These are phyloP conservation scores for Oncorhynchus keta DNA, from an alignment of 2,113 vertebrate species.

Conservation along the genomic window DNA sequence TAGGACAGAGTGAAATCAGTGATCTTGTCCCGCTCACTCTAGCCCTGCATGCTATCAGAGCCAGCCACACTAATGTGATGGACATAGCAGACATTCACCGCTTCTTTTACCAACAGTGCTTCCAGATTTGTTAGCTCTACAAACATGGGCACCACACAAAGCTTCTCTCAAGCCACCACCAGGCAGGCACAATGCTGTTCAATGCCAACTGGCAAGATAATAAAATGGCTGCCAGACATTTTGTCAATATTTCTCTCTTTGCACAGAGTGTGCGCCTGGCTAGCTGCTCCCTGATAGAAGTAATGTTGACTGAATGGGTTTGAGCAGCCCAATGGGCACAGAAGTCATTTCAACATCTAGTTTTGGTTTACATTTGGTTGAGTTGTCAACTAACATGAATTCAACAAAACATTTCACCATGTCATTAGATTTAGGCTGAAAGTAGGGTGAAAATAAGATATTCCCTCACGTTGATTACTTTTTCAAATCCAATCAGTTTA, in stretches of 20 bases:
- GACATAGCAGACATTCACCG: conserved; percentile 34
- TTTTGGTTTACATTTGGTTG: too few relatives aligned
- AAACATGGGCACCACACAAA: conserved; percentile 41
- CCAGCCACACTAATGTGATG: conserved; percentile 27
- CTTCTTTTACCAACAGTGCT: conserved; percentile 27
- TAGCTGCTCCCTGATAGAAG: conserved; percentile 68
- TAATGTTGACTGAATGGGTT: conserved; percentile 60
- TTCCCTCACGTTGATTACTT: too few relatives aligned
- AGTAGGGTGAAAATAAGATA: too few relatives aligned
- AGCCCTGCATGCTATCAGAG: conserved; percentile 31
- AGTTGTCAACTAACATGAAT: too few relatives aligned
- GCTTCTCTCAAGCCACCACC: conserved; percentile 36
- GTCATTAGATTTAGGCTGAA: too few relatives aligned
- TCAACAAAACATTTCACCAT: too few relatives aligned
- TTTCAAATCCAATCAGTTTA: too few relatives aligned
- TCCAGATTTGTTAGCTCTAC: conserved; percentile 51
- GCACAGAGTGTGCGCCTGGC: conserved; percentile 60
- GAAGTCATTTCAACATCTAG: background rate
- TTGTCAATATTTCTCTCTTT: conserved; percentile 71
- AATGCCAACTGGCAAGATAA: background rate
- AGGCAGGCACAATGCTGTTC: background rate
- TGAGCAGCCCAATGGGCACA: conserved; percentile 26
- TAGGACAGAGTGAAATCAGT: conserved; percentile 20
- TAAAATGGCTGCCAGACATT: conserved; percentile 1
- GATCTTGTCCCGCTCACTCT: conserved; percentile 26